Percentiles rank a stretch among this genome's conserved stretches.
phyloP scores from a whole-genome alignment of 2,888 invertebrate species.

The Athetis lepigone region DNA sequence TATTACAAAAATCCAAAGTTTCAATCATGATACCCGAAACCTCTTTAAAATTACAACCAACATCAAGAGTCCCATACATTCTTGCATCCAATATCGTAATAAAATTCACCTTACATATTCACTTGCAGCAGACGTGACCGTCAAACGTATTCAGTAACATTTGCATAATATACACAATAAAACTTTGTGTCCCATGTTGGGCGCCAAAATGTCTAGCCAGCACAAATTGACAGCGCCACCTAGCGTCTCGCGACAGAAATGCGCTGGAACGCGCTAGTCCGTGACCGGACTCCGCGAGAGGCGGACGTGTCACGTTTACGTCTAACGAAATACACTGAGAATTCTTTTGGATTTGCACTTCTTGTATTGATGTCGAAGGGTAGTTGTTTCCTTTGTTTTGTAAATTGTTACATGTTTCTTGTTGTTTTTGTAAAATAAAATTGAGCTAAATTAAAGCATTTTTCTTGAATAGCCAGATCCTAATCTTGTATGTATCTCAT shows the following conservation, averaged over 20 bases:
- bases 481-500: too few relatives aligned
- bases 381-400: slow-evolving; percentile 40
- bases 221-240: slow-evolving; percentile 86
- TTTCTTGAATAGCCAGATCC: too few relatives aligned
- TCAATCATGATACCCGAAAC: too few relatives aligned
- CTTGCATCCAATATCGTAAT: slow-evolving; percentile 22
- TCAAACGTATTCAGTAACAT: slow-evolving; percentile 58
- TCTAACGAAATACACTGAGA: slow-evolving; percentile 76
- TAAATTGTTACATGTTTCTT: slow-evolving; percentile 8
- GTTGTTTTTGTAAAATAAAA: background rate
- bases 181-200: slow-evolving; percentile 70
- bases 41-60: background rate
- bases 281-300: slow-evolving; percentile 82
- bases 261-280: slow-evolving; percentile 76
- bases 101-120: slow-evolving; percentile 40
- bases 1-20: too few relatives aligned
- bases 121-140: slow-evolving; percentile 53
- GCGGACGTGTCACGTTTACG: slow-evolving; percentile 76
- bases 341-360: slow-evolving; percentile 64
- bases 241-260: slow-evolving; percentile 74
- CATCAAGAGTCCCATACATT: background rate
- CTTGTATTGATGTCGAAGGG: slow-evolving; percentile 40
- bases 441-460: too few relatives aligned
- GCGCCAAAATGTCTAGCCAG: slow-evolving; percentile 78
- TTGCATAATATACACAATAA: slow-evolving; percentile 58